Conservation (phyloP, 2,797 vertebrate genomes). For the Synanceia verrucosa region DNA sequence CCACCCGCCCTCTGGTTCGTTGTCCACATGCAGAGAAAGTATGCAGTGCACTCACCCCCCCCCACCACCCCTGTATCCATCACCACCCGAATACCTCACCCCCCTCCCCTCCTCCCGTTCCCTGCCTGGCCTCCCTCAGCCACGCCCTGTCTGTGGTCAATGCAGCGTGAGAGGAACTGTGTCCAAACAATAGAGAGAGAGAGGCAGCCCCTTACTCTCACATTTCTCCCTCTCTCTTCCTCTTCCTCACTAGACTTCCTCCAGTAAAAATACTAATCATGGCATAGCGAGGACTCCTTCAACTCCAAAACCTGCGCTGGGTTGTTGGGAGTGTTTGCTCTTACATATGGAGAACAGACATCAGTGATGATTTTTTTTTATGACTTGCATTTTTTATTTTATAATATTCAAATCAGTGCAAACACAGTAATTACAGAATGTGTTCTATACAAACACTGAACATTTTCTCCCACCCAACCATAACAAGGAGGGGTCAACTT, state of each 20-base stretch:
- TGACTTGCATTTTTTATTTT: no score
- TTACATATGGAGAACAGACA: constrained; percentile 20
- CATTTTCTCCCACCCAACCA: no score
- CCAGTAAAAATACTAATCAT: constrained; percentile 47
- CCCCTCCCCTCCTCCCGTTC: constrained; percentile 39
- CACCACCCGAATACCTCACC: constrained; percentile 34
- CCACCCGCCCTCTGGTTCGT: constrained; percentile 71
- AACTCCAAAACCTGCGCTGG: constrained; percentile 16
- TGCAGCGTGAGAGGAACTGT: constrained; percentile 76
- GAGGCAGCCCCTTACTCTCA: constrained; percentile 42
- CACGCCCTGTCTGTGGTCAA: constrained; percentile 81
- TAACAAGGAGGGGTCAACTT: no score
- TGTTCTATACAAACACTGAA: no score
- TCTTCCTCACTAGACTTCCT: constrained; percentile 66
- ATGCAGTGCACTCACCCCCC: constrained; percentile 53
- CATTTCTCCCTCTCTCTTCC: constrained; percentile 43
- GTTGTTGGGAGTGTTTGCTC: constrained; percentile 11
- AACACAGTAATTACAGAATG: no score
- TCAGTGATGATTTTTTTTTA: no score
- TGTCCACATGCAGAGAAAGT: constrained; percentile 62
- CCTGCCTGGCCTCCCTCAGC: constrained; percentile 59
- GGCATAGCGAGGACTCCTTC: constrained; percentile 31
- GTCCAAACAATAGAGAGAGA: constrained; percentile 79
- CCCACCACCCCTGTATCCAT: constrained; percentile 53
- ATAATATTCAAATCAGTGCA: no score